Evolutionary conservation across 2,888 invertebrate genomes (phyloP).

Genomic region (Vannuccia rotundouncinata): DNA sequence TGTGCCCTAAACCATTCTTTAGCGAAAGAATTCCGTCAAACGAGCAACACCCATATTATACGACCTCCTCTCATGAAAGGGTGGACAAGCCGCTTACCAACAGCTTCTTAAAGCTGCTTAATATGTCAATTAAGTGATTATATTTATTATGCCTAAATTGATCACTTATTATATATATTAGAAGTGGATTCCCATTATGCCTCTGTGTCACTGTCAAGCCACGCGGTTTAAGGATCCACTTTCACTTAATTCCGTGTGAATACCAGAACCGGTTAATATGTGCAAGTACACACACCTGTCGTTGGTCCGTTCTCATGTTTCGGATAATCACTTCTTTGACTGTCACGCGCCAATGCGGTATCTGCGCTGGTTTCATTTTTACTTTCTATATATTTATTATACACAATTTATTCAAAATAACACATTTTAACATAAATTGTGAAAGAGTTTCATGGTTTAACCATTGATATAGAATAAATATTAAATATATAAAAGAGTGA

Average conservation of each 20-base stretch:
- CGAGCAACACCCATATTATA: no score
- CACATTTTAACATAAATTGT: no score
- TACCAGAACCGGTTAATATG: neutral
- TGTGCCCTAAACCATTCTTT: neutral
- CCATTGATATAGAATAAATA: no score
- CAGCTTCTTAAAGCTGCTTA: neutral
- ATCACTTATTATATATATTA: neutral
- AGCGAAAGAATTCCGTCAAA: neutral
- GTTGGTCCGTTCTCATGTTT: neutral
- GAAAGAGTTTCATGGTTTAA: no score
- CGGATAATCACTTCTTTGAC: neutral
- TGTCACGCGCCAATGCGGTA: slow-evolving; percentile 21
- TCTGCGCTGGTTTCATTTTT: neutral
- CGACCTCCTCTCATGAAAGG: no score
- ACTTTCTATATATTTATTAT: no score
- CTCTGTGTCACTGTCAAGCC: neutral
- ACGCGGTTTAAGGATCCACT: neutral
- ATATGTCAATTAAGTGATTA: neutral
- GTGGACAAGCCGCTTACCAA: slow-evolving; percentile 1
- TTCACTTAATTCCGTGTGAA: slow-evolving; percentile 13
- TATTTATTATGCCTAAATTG: no score
- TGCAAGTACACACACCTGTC: neutral
- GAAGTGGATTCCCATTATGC: neutral
- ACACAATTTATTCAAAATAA: no score
- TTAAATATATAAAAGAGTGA: no score